Base-by-base conservation (phyloP, 2,113 vertebrate species). In the Sinocyclocheilus grahami region DNA sequence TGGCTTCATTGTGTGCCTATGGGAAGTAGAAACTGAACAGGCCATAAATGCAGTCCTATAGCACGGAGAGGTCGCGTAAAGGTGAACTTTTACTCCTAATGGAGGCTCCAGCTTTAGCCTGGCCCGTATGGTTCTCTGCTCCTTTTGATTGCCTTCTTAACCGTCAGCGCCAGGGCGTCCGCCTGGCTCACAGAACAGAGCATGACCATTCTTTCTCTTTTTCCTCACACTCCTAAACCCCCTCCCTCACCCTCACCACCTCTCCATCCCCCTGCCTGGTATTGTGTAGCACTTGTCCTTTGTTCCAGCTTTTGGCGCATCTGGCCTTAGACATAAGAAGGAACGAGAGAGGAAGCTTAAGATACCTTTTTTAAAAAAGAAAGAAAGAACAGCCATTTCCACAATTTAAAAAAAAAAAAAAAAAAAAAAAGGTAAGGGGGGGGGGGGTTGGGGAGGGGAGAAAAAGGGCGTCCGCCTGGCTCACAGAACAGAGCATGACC, bases 281-380 rank as follows among this genome's bases (percentile, higher is more conserved):
- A 94, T 94, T 94, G 94, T 94, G 92, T 92, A 94, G 93, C 93
- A 94, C 93, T 93, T 93, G 90, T 93, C 94, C 93, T 95, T 94
- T 95, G 94, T 95, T 94, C 93, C 92, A 93, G 91, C 91, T 91
- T 92, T 92, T 85, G 92, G 92, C 92, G 93, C 93, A 95, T 94
- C 93, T 95, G 94, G 94, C 91, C 92, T 93, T 91, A 92, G 93
- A 95, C 94, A 94, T 90, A 90, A 90, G 86, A 89, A 94, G 86
- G 87, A 90, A 90, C 5, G 90, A 90, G 91, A 93, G 91, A 93
- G 69, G 90, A 88, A 90, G 88, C 90, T 89, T 91, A 42, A 82
- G 83, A 88, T 88, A 88, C 62, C 72, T 88, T 89, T n/a, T 63
- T 24, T 42, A 89, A 87, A 85, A 87, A 90, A 91, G 10, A 83